Evolutionary conservation across 2,888 invertebrate genomes (phyloP).

Genomic region (Galerucella pusilla): DNA sequence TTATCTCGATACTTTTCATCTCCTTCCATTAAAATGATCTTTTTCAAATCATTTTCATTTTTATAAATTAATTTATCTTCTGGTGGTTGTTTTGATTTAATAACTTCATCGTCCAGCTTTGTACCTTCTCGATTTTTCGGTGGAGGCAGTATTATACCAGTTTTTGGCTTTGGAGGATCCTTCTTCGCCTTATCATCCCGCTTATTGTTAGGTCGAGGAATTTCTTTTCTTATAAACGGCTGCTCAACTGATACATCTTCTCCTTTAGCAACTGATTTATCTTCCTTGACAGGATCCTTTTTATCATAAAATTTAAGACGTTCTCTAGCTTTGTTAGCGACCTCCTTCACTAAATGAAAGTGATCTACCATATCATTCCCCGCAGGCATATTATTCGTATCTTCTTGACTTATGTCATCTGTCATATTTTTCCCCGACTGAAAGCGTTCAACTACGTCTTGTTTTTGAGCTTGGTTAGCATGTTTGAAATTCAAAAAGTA

Average conservation of each 20-base stretch:
- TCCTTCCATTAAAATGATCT: neutral
- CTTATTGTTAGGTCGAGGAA: slow-evolving; percentile 14
- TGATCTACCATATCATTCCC: neutral
- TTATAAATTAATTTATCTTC: neutral
- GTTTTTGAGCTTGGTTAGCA: neutral
- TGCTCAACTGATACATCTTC: slow-evolving; percentile 3
- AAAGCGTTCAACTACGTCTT: neutral
- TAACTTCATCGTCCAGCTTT: neutral
- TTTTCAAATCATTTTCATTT: slow-evolving; percentile 1
- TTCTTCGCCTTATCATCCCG: slow-evolving; percentile 20
- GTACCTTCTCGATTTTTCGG: slow-evolving; percentile 8
- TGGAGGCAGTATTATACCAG: slow-evolving; percentile 24
- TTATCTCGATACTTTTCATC: neutral
- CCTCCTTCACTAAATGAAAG: neutral
- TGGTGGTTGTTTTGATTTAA: neutral
- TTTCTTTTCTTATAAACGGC: slow-evolving; percentile 27
- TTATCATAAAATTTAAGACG: neutral
- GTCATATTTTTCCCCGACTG: neutral
- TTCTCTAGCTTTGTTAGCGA: neutral
- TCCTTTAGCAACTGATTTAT: neutral
- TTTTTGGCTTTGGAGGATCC: slow-evolving; percentile 23
- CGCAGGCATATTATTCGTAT: neutral
- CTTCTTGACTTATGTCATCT: neutral
- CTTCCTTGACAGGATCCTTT: neutral
- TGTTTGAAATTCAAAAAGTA: neutral